Percentiles rank a stretch among this genome's conserved stretches.
Evolutionary conservation across 2,113 vertebrate genomes (phyloP).

Genomic region (Blennius ocellaris): DNA sequence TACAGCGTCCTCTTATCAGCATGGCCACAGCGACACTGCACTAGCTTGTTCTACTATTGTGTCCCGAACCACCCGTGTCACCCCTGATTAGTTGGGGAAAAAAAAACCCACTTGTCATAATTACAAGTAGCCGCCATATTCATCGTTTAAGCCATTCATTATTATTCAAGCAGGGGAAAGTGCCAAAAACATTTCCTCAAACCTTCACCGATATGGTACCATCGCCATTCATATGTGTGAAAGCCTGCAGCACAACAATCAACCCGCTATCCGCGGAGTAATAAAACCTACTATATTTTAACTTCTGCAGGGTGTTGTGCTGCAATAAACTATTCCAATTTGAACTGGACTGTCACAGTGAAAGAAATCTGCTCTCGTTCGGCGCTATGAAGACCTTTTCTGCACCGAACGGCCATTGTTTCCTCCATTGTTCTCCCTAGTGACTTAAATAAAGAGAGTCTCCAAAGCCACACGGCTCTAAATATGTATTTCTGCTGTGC

Average conservation of each 20-base stretch:
- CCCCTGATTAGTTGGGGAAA: constrained; percentile 28
- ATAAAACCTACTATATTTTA: constrained; percentile 36
- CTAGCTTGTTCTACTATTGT: constrained; percentile 58
- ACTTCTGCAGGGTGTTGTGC: constrained; percentile 28
- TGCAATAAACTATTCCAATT: constrained; percentile 49
- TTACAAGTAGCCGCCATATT: constrained; percentile 62
- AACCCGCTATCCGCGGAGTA: constrained; percentile 27
- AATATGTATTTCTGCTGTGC: constrained; percentile 83
- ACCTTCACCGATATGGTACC: constrained; percentile 34
- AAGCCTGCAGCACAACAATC: constrained; percentile 35
- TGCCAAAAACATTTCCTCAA: constrained; percentile 47
- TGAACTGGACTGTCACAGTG: constrained; percentile 33
- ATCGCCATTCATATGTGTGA: constrained; percentile 39
- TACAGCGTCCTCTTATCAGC: constrained; percentile 64
- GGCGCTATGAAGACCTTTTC: constrained; percentile 48
- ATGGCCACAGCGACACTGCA: constrained; percentile 46
- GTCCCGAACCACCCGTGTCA: constrained; percentile 54
- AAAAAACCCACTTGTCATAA: constrained; percentile 61
- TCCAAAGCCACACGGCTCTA: constrained; percentile 81
- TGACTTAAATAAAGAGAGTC: constrained; percentile 81
- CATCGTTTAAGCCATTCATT: constrained; percentile 48
- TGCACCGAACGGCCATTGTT: constrained; percentile 72
- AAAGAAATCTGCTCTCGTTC: constrained; percentile 42
- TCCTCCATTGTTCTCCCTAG: constrained; percentile 80
- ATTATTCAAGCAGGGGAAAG: constrained; percentile 44